These are phyloP conservation scores for Asbolus verrucosus DNA, from an alignment of 1,140 invertebrate genomes.

Conservation along the genomic window DNA sequence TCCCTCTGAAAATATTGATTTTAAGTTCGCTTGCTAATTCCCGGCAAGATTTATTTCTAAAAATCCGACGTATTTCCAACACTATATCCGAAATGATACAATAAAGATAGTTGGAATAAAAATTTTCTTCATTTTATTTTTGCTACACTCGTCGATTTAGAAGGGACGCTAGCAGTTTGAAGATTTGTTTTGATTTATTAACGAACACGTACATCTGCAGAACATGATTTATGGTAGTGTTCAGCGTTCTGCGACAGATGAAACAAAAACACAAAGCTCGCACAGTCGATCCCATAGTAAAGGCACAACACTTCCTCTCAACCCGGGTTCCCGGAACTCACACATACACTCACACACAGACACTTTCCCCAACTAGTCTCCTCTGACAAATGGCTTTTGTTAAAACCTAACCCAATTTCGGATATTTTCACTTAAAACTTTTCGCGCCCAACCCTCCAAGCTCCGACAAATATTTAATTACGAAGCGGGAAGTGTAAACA, in stretches of 20 bases:
- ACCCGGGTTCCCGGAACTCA: constrained; percentile 26
- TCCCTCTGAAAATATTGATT: constrained; percentile 9
- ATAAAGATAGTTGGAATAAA: constrained; percentile 2
- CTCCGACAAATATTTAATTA: constrained; percentile 37
- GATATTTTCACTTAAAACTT: constrained; percentile 39
- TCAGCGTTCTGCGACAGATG: constrained; percentile 36
- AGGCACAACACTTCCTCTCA: constrained; percentile 34
- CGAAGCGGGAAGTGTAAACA: constrained; percentile 36
- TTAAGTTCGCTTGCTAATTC: constrained; percentile 8
- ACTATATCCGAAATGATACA: constrained; percentile 10
- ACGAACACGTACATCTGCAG: constrained; percentile 36
- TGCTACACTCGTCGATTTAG: constrained; percentile 7
- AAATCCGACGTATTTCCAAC: not conserved
- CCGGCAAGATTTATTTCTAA: not conserved
- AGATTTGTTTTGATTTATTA: constrained; percentile 38
- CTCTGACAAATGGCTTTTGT: constrained; percentile 38
- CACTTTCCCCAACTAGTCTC: constrained; percentile 34
- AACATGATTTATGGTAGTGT: constrained; percentile 35
- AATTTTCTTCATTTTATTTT: constrained; percentile 1
- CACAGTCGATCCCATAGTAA: constrained; percentile 20
- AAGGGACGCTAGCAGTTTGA: constrained; percentile 14
- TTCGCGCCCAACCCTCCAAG: constrained; percentile 22
- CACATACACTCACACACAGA: constrained; percentile 10
- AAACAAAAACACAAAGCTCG: constrained; percentile 36
- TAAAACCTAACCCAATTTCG: constrained; percentile 39